Evolutionary conservation across 2,888 invertebrate species (phyloP).

Genomic region (Lasioglossum calceatum): DNA sequence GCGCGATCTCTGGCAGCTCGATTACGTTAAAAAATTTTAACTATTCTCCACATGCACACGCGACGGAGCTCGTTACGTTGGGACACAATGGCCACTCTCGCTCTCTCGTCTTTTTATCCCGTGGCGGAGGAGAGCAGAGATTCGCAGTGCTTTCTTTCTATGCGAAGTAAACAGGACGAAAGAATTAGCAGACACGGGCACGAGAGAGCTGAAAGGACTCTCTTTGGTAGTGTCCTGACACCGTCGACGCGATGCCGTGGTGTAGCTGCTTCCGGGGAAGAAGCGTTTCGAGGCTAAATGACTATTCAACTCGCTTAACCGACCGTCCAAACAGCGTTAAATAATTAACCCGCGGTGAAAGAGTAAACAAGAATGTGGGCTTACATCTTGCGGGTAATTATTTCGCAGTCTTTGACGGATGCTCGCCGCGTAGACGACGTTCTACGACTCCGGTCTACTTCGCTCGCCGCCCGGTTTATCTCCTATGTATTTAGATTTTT

Average conservation of each 20-base stretch:
- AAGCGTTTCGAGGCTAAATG: constrained; percentile 31
- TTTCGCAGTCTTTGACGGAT: constrained; percentile 1
- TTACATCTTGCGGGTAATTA: not conserved
- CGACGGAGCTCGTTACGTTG: not conserved
- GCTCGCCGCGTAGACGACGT: not conserved
- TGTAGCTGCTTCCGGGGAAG: not conserved
- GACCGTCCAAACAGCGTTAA: constrained; percentile 7
- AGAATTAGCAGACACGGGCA: constrained; percentile 17
- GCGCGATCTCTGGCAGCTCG: not conserved
- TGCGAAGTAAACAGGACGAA: constrained; percentile 15
- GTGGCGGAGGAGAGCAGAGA: not conserved
- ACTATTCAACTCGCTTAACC: constrained; percentile 32
- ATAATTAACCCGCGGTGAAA: constrained; percentile 29
- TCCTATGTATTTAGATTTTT: not conserved
- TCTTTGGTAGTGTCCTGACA: constrained; percentile 4
- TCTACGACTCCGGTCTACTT: not conserved
- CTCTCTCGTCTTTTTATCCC: not conserved
- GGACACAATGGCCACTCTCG: constrained; percentile 8
- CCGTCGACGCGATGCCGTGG: constrained; percentile 6
- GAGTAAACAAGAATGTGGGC: not conserved
- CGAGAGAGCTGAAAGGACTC: constrained; percentile 17
- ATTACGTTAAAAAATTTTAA: not conserved
- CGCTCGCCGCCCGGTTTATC: not conserved
- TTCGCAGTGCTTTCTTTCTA: not conserved
- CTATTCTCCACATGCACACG: not conserved